Base-by-base conservation (phyloP, 2,797 vertebrate species). In the Chromis chromis region DNA sequence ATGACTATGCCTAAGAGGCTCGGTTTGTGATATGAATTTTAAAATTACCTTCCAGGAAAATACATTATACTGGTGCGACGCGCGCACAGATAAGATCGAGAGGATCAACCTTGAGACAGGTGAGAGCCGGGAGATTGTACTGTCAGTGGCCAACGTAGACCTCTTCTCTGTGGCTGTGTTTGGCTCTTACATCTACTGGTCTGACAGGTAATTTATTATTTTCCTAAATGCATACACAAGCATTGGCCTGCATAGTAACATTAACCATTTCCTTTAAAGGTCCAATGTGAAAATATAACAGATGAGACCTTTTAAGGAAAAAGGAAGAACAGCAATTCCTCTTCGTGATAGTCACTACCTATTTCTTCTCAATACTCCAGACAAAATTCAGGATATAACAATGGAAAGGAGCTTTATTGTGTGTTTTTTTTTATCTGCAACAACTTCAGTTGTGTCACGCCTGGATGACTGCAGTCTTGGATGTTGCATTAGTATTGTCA, bases 191-290 rank as follows among this genome's bases (percentile, higher is more conserved):
- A 98, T 99, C 95, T 99, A 99, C 95, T 99, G 98, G 98, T 98
- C 97, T 97, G 98, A 99, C 98, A 99, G 98, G 98, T 99, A 98
- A 98, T 97, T 97, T 96, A 95, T 96, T 96, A 93, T 96, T 95
- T 96, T 93, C 94, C 92, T 95, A 93, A 95, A 92, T 92, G 92
- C 95, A 70, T 65, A 79, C 70, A 44, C 85, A 78, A 68, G 74
- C 95, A 88, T 85, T 93, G 69, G 69, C 88, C 94, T 94, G 91
- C 81, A 85, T 89, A 91, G 92, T 93, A 92, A 93, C 90, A 95
- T 95, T 94, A 95, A 90, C 94, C 83, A 52, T 87, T 93, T 85
- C 78, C 83, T 87, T 91, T 82, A 91, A 91, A 95, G 92, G 44
- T 71, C 92, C 79, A 68, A 64, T 80, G 76, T 66, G 67, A 78